phyloP scores from a whole-genome alignment of 2,888 invertebrate species.

The Brenthis daphne region DNA sequence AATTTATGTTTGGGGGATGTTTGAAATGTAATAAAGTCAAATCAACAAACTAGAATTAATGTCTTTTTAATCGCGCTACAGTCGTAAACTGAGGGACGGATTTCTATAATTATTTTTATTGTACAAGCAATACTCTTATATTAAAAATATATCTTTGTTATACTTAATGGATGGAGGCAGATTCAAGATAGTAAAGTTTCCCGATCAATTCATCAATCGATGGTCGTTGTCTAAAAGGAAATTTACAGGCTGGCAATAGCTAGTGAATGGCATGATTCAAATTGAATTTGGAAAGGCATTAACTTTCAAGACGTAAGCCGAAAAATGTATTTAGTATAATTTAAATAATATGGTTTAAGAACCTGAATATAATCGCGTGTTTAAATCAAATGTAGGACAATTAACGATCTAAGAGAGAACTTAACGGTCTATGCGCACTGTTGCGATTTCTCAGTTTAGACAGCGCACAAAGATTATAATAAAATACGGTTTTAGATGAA shows the following conservation, averaged over 20 bases:
- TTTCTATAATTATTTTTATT: too few species aligned
- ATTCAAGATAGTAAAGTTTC: too few species aligned
- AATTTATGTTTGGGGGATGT: too few species aligned
- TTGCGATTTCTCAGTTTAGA: constrained; percentile 24
- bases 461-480: constrained; percentile 1
- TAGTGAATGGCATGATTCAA: too few species aligned
- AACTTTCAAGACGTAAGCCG: background rate
- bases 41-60: background rate
- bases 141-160: too few species aligned
- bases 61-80: background rate
- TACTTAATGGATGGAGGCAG: too few species aligned
- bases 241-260: too few species aligned
- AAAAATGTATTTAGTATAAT: constrained; percentile 2
- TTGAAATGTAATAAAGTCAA: background rate
- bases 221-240: too few species aligned
- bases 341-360: constrained; percentile 25
- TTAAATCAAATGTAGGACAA: constrained; percentile 35
- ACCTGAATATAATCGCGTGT: constrained; percentile 30
- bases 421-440: constrained; percentile 36
- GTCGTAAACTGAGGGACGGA: background rate
- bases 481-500: constrained; percentile 10
- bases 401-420: constrained; percentile 36
- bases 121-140: too few species aligned
- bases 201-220: too few species aligned
- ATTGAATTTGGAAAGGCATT: background rate